A percentile compares a stretch with the other conserved stretches of the same genome.
Conservation (phyloP, 2,797 vertebrate species). For the Helicolenus hilgendorfi region DNA sequence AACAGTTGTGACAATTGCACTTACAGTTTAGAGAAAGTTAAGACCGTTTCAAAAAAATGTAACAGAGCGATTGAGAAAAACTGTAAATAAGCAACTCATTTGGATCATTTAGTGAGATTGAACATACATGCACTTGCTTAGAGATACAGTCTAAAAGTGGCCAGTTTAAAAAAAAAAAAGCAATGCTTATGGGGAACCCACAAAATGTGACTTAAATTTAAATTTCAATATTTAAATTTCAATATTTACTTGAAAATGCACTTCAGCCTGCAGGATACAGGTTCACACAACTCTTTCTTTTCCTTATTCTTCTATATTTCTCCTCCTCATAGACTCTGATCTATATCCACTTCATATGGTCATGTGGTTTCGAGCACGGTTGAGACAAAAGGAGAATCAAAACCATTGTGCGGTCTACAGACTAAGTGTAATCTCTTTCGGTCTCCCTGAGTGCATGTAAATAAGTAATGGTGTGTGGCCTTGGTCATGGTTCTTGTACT, state of each 20-base stretch:
- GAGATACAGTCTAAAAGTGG: neutral
- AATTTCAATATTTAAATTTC: neutral
- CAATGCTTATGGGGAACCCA: neutral
- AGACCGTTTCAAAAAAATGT: too few species aligned
- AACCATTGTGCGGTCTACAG: neutral
- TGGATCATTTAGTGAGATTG: neutral
- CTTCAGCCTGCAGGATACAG: neutral
- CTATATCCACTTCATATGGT: too few species aligned
- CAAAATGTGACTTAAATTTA: neutral
- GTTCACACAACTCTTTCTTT: neutral
- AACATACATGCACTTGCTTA: neutral
- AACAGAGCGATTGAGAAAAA: too few species aligned
- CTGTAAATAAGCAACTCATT: neutral
- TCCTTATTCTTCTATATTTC: neutral
- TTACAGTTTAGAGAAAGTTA: too few species aligned
- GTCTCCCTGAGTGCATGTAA: neutral
- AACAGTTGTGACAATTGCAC: too few species aligned
- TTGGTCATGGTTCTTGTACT: neutral
- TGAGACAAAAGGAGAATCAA: conserved; percentile 5
- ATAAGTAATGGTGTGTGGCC: conserved; percentile 19
- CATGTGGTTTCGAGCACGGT: neutral
- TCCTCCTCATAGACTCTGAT: neutral
- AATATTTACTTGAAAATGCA: neutral
- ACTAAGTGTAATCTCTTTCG: conserved; percentile 7
- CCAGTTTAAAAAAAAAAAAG: neutral